Conservation (phyloP, 2,888 invertebrate species). For the Drosophila atripex region DNA sequence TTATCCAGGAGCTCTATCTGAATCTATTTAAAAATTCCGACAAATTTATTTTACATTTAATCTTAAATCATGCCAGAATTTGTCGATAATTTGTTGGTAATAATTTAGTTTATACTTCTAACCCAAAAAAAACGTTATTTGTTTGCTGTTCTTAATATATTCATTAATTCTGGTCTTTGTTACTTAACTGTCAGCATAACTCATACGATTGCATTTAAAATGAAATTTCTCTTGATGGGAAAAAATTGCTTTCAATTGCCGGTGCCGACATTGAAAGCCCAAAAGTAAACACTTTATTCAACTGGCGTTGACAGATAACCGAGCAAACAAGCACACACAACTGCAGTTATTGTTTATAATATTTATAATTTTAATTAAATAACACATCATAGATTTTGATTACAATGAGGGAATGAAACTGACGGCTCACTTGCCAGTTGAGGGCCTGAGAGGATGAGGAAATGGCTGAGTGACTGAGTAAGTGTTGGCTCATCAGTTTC, state of each 20-base stretch:
- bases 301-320: constrained; percentile 41
- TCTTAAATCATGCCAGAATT: neutral
- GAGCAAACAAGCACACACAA: constrained; percentile 22
- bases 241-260: constrained; percentile 57
- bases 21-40: constrained; percentile 8
- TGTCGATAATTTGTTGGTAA: neutral
- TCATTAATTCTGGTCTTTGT: constrained; percentile 8
- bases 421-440: constrained; percentile 74
- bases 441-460: constrained; percentile 20
- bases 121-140: neutral
- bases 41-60: constrained; percentile 12
- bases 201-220: constrained; percentile 22
- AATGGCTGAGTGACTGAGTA: constrained; percentile 22
- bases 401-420: constrained; percentile 26
- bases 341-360: constrained; percentile 71
- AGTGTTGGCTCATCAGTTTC: constrained; percentile 50
- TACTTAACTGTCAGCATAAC: neutral
- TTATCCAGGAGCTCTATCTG: constrained; percentile 29
- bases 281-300: constrained; percentile 65
- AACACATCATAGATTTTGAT: constrained; percentile 52
- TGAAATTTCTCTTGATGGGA: constrained; percentile 30
- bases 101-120: neutral
- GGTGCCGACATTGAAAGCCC: constrained; percentile 40
- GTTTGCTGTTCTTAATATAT: neutral
- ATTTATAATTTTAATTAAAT: constrained; percentile 77